Conservation (phyloP, 2,113 vertebrate genomes). For the Oryzias melastigma region DNA sequence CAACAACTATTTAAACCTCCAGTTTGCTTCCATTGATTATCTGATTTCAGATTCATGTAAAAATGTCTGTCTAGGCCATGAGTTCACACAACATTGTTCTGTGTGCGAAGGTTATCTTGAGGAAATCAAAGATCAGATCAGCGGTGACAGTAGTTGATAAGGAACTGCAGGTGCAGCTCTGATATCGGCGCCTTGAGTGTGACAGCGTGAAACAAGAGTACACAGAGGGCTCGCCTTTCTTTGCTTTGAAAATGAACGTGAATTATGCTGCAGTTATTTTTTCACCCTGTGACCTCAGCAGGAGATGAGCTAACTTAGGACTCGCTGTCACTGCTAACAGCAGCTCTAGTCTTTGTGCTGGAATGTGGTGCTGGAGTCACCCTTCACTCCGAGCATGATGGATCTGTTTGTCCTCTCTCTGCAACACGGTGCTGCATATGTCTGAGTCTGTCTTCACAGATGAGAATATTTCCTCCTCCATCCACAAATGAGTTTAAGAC, state of each 20-base stretch:
- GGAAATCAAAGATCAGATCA: slow-evolving; percentile 9
- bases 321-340: background rate
- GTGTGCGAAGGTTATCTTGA: background rate
- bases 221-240: background rate
- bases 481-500: background rate
- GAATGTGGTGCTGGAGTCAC: slow-evolving; percentile 23
- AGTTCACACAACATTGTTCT: background rate
- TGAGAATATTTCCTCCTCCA: background rate
- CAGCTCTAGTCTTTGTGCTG: slow-evolving; percentile 25
- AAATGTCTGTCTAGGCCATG: too few species aligned
- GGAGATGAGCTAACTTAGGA: background rate
- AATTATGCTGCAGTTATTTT: background rate
- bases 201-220: background rate
- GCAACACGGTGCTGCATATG: background rate
- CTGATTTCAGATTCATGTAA: too few species aligned
- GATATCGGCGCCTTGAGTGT: background rate
- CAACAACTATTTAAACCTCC: too few species aligned
- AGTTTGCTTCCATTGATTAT: too few species aligned
- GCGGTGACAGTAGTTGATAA: background rate
- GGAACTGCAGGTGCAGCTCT: background rate
- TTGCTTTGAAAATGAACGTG: background rate
- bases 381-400: background rate
- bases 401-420: background rate
- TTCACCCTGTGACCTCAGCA: slow-evolving; percentile 3
- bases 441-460: background rate